Conservation (phyloP, 2,888 invertebrate genomes). For the Phalera bucephala region DNA sequence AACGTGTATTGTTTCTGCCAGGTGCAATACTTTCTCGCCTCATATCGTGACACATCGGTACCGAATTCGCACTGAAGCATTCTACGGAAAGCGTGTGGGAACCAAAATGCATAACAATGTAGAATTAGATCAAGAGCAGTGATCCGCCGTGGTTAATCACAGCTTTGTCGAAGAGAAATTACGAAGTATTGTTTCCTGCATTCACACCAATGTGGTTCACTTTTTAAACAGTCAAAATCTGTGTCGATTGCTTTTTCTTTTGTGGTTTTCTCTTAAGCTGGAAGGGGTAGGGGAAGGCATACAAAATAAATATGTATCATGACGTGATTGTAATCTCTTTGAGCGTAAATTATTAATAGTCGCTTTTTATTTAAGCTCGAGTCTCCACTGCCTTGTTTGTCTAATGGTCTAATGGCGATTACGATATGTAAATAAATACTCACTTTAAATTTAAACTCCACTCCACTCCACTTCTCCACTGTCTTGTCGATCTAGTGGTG, state of each 20-base stretch:
- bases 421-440: too few species aligned
- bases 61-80: constrained; percentile 30
- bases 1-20: constrained; percentile 13
- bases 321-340: too few species aligned
- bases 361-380: too few species aligned
- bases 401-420: too few species aligned
- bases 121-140: constrained; percentile 48
- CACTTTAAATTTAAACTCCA: too few species aligned
- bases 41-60: constrained; percentile 29
- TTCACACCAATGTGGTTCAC: constrained; percentile 24
- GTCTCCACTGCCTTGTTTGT: too few species aligned
- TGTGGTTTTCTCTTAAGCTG: neutral
- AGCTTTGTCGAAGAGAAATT: constrained; percentile 29
- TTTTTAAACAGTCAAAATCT: neutral
- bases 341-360: too few species aligned
- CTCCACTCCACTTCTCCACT: too few species aligned
- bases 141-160: constrained; percentile 25
- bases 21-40: constrained; percentile 30
- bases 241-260: too few species aligned
- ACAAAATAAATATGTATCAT: too few species aligned
- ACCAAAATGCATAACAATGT: constrained; percentile 35
- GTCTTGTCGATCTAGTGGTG: too few species aligned
- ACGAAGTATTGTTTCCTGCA: constrained; percentile 22
- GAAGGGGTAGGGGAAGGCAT: too few species aligned
- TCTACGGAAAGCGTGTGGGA: constrained; percentile 39